Evolutionary conservation across 2,888 invertebrate genomes (phyloP), one percentile per base, ranked within the genome.

Genomic region (Bibio marci): DNA sequence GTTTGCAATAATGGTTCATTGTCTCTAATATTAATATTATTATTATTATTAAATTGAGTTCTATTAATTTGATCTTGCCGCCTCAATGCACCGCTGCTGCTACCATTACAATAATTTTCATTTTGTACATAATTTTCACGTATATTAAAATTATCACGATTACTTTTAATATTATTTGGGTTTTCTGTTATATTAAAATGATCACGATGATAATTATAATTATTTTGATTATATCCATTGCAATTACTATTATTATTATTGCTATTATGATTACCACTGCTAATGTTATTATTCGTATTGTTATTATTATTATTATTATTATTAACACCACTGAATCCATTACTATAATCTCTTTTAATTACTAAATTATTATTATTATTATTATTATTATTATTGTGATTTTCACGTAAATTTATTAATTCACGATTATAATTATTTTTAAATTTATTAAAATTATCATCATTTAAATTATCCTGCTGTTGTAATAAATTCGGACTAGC

Each of bases 1-100:
- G 58, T 55, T 53, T 61, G 59, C 52, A 62, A 54, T 42, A 62
- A 51, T 45, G 62, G 62, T 52, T 62, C 62, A 50, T 58, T 59
- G 47, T 62, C 62, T 43, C 57, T 55, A 50, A 57, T 57, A 51
- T 56, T 55, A 51, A 53, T 54, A 50, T 59, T 59, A 48, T 52
- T 54, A 43, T 49, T 51, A 45, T 50, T 19, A 15, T 35, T 27
- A 28, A 26, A 26, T 12, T 33, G 17, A 12, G 13, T 19, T 7
- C 35, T 13, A 13, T 11, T 31, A 19, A 48, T 48, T 18, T 43
- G 34, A 35, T 47, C 46, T 30, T 50, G 49, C 39, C 50, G 31
- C 46, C 49, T 48, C 37, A 34, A 30, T 4, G 30, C 35, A 18
- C 37, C 37, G 12, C 49, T 45, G 37, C 50, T 44, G 25, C 6